Base-by-base conservation (phyloP, 1,140 invertebrate genomes). In the Drosophila orena region DNA sequence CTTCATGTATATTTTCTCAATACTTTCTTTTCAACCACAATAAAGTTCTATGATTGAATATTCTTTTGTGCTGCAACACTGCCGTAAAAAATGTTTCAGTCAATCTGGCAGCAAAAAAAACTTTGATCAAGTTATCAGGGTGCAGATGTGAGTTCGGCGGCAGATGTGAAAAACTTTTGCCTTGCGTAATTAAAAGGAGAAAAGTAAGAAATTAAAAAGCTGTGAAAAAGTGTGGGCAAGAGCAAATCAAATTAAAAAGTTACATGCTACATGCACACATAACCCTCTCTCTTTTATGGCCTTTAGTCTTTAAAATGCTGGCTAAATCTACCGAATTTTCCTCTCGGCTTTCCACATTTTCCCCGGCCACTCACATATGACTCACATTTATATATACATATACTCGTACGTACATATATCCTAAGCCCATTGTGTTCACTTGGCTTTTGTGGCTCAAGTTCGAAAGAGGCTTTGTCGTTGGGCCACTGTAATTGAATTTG, bases 401-500 rank as follows among this genome's bases (percentile, higher is more conserved):
- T 7, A 7, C 6, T 7, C 6, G 6, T 7, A 30, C 2, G 2
- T 30, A 30, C 3, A 8, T 30, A 64, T 69, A 60, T 62, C 71
- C 78, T 52, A 75, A 78, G 71, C 75, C 38, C 62, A 81, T 73
- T 79, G 79, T 78, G 65, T 59, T 74, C 27, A 56, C 42, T 35
- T 56, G 73, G 74, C 78, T 78, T 77, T 86, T 85, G 81, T 80
- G 65, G 81, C 62, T 58, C 50, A 58, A 49, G n/a, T 42, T 62
- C 44, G 35, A 43, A 54, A 34, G 52, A 54, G 62, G 55, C 62
- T 81, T 72, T 72, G 53, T 50, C 49, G 53, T 59, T 20, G 15
- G 50, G 55, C 59, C 71, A 76, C 70, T 60, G 71, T 88, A 88
- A 88, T 89, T 88, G 84, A 88, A 88, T 88, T 89, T 83, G 55